Conservation (phyloP, 2,113 vertebrate species). For the Cranoglanis bouderius region DNA sequence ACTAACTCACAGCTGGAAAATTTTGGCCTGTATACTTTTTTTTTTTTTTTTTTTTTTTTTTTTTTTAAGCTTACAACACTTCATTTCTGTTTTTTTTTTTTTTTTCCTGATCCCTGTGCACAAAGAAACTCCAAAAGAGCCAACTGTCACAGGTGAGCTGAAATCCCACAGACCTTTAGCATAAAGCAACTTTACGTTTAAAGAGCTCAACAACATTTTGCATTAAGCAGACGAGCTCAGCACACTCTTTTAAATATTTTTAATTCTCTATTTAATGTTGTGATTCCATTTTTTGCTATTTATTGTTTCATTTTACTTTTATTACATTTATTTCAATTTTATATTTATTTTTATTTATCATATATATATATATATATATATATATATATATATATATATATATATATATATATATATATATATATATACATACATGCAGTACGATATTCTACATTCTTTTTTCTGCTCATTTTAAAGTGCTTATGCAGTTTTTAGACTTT, state of each 20-base stretch:
- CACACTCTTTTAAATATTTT: background rate
- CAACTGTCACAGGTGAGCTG: background rate
- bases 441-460: too few species aligned
- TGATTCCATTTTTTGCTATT: background rate
- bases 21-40: background rate
- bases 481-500: too few species aligned
- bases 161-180: background rate
- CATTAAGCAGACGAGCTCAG: background rate
- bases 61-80: too few species aligned
- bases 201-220: background rate
- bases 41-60: background rate
- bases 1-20: background rate
- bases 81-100: background rate
- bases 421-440: too few species aligned
- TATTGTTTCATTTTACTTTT: background rate
- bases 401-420: too few species aligned
- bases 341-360: background rate
- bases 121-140: background rate
- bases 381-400: too few species aligned
- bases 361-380: background rate
- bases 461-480: too few species aligned
- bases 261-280: background rate
- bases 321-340: background rate
- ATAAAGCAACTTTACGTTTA: background rate
- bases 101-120: background rate